These are phyloP conservation scores for Callipepla squamata DNA, from an alignment of 2,113 vertebrate genomes.

Conservation along the genomic window DNA sequence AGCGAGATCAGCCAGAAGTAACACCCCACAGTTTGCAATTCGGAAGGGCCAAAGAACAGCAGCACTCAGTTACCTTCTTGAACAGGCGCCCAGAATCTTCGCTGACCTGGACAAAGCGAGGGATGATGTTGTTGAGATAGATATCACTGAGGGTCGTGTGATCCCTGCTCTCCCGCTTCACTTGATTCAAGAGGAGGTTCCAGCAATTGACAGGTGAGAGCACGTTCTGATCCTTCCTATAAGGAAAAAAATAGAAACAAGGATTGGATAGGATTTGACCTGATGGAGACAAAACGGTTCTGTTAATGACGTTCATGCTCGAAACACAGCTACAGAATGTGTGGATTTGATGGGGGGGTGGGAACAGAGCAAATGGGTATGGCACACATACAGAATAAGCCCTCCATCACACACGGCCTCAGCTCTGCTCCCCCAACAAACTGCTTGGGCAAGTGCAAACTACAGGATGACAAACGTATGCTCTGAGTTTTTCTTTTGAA, in stretches of 20 bases:
- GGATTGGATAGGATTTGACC: background rate
- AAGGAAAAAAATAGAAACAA: background rate
- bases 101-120: constrained; percentile 95
- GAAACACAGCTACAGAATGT: background rate
- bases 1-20: fast-evolving
- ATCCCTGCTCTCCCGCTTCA: constrained; percentile 96
- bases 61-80: constrained; percentile 87
- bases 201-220: constrained; percentile 96
- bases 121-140: constrained; percentile 99
- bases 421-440: background rate
- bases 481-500: background rate
- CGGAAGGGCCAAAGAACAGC: fast-evolving
- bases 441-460: background rate
- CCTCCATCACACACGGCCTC: fast-evolving
- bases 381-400: fast-evolving
- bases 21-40: fast-evolving
- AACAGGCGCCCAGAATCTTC: constrained; percentile 97
- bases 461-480: background rate
- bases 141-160: constrained; percentile 97
- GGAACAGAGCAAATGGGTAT: background rate
- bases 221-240: constrained; percentile 94
- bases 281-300: fast-evolving
- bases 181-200: constrained; percentile 95
- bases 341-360: background rate
- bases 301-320: fast-evolving